phyloP scores from a whole-genome alignment of 2,888 invertebrate species.

The Dyspetes luteomarginatus region DNA sequence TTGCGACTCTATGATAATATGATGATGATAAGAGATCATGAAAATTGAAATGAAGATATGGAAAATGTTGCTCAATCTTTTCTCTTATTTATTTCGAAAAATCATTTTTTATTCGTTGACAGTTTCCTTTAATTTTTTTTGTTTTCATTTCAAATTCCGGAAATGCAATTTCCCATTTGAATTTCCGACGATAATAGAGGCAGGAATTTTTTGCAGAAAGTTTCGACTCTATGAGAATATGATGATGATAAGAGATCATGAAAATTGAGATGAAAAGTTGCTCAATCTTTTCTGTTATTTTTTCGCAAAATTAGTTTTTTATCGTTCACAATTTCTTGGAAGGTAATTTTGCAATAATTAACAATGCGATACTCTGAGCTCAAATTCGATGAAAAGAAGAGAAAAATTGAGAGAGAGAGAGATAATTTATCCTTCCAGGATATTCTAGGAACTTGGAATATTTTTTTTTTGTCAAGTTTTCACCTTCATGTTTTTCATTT shows the following conservation, averaged over 20 bases:
- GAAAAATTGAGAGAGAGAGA: neutral
- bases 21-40: neutral
- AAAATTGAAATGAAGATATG: neutral
- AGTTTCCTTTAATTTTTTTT: too few relatives aligned
- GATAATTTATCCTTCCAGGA: neutral
- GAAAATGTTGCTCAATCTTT: neutral
- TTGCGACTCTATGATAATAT: neutral
- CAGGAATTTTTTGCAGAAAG: neutral
- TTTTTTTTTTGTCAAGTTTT: neutral
- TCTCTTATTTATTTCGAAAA: too few relatives aligned
- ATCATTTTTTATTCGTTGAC: too few relatives aligned
- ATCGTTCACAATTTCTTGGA: neutral
- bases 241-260: neutral
- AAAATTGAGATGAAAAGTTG: neutral
- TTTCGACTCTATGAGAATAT: neutral
- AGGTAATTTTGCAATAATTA: neutral
- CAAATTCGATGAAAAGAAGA: neutral
- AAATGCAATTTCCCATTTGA: neutral
- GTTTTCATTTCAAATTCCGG: neutral
- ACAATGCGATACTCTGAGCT: neutral
- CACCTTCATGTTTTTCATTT: constrained; percentile 3
- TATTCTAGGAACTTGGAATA: constrained; percentile 14
- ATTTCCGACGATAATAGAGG: neutral
- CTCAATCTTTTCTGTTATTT: too few relatives aligned
- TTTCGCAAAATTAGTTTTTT: neutral